Base-by-base conservation (phyloP, 2,888 invertebrate genomes). In the Petrophora chlorosata region DNA sequence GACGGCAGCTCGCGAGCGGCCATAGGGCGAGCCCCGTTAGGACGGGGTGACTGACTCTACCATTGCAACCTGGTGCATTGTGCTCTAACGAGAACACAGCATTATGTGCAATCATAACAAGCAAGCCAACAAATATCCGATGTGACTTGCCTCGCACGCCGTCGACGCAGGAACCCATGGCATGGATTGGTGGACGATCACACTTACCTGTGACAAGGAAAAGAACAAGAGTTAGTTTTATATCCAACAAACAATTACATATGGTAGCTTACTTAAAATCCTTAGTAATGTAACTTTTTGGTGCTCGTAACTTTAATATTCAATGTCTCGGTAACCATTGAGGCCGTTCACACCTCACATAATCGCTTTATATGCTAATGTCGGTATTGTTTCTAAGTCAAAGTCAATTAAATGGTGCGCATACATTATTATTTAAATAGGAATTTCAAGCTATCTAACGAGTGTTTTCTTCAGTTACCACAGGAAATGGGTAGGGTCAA, bases 61-160 rank as follows among this genome's bases (percentile, higher is more conserved):
- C 82, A 81, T 77, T 85, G 85, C 85, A 86, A 80, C 86, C 85
- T 87, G 89, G 89, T 87, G 89, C 89, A 90, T 88, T 88, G 89
- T 87, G 89, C 88, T 86, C 84, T 85, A 89, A 88, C 83, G 85
- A 86, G 89, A 85, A 85, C 89, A 80, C 73, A 75, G 76, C 81
- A 82, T 79, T 85, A 81, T 80, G 80, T 81, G 78, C 82, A 79
- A 81, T 81, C 81, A 81, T 81, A 83, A 79, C 74, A 76, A 73
- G 67, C 68, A 66, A 74, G 70, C 74, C 68, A 73, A 70, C 76
- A 62, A 72, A 73, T 69, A 76, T 82, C 86, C 82, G 62, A 70
- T 67, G 59, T 64, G 53, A 53, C 63, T 60, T 42, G 47, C 57
- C 56, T 53, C 38, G 42, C 52, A 26, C 42, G 25, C 36, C 36